These are phyloP conservation scores for Orchesella flavescens DNA, from an alignment of 2,888 invertebrate genomes.

Conservation along the genomic window DNA sequence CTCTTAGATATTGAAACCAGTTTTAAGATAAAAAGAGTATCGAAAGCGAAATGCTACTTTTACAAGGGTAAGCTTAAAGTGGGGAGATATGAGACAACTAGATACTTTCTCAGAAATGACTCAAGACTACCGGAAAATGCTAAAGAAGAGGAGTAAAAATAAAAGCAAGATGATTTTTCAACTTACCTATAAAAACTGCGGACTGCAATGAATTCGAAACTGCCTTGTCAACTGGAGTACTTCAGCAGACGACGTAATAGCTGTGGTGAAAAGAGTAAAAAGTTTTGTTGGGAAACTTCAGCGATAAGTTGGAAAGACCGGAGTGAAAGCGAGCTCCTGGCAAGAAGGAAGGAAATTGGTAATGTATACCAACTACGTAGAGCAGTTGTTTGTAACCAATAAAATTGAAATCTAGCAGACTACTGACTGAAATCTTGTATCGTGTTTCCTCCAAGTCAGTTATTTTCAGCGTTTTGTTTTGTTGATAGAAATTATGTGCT, in stretches of 20 bases:
- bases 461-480: conserved; percentile 24
- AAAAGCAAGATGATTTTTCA: conserved; percentile 32
- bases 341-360: conserved; percentile 47
- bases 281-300: conserved; percentile 42
- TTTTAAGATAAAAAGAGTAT: too few relatives aligned
- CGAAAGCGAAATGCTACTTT: neutral
- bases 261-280: conserved; percentile 12
- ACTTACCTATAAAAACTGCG: conserved; percentile 42
- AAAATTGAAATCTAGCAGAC: conserved; percentile 21
- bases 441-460: conserved; percentile 1
- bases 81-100: conserved; percentile 22
- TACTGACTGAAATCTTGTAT: conserved; percentile 20
- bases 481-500: conserved; percentile 14
- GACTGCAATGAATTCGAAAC: conserved; percentile 13
- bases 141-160: conserved; percentile 11
- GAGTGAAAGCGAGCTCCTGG: conserved; percentile 27
- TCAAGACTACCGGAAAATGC: conserved; percentile 8
- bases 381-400: neutral
- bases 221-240: conserved; percentile 17
- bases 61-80: neutral
- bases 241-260: neutral
- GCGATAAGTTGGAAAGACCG: conserved; percentile 33
- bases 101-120: conserved; percentile 16
- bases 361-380: conserved; percentile 19
- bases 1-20: too few relatives aligned